A percentile compares a stretch with the other conserved stretches of the same genome.
These are phyloP conservation scores for Chrysomela aeneicollis DNA, from an alignment of 2,888 invertebrate species.

Conservation along the genomic window DNA sequence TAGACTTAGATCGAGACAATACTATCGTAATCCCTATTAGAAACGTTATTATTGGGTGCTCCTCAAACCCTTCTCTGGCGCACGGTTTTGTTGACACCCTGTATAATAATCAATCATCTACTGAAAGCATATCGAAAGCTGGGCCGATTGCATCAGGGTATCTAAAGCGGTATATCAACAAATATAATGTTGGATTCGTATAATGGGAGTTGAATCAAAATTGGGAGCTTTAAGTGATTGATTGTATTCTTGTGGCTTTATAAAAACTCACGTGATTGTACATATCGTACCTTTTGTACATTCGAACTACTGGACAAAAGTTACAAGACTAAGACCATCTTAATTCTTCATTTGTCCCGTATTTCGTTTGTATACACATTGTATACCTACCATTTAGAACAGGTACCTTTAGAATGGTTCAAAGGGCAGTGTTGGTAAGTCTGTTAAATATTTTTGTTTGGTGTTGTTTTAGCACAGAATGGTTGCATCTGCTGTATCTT, in stretches of 20 bases:
- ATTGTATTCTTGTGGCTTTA: constrained; percentile 26
- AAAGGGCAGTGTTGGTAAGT: constrained; percentile 36
- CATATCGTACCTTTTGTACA: not conserved
- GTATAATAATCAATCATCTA: not conserved
- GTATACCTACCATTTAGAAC: constrained; percentile 20
- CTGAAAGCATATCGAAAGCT: not conserved
- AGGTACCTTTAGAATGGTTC: constrained; percentile 20
- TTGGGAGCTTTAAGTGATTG: constrained; percentile 36
- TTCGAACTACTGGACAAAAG: not conserved
- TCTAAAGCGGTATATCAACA: not conserved
- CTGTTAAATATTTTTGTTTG: constrained; percentile 23
- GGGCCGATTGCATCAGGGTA: not conserved
- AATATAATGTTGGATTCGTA: constrained; percentile 12
- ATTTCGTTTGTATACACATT: not conserved
- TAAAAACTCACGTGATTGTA: constrained; percentile 15
- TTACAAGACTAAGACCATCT: too few species aligned
- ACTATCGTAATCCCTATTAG: not conserved
- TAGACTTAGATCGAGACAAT: not conserved
- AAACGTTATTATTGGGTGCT: not conserved
- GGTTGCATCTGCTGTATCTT: too few species aligned
- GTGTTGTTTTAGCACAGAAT: not conserved
- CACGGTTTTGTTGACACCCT: not conserved
- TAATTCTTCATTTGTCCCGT: not conserved
- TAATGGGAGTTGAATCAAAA: constrained; percentile 33
- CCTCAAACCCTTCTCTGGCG: not conserved